Evolutionary conservation across 2,888 invertebrate species (phyloP).

Genomic region (Timema podura): DNA sequence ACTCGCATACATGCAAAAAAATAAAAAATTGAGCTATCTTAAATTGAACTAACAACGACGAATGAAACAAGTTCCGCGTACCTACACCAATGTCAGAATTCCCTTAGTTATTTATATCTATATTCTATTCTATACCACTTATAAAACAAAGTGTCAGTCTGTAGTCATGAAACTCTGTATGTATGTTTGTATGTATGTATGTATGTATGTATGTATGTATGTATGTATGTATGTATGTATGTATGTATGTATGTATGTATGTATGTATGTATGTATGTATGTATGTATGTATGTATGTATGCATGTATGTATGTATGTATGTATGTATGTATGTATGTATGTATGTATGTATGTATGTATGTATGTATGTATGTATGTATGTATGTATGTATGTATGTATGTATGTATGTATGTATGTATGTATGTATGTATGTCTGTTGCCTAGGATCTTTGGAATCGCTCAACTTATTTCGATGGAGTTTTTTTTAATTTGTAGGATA

Average conservation of each 20-base stretch:
- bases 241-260: neutral
- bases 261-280: constrained; percentile 4
- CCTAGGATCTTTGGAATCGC: neutral
- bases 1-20: too few relatives aligned
- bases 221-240: neutral
- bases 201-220: constrained; percentile 2
- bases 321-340: constrained; percentile 4
- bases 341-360: constrained; percentile 4
- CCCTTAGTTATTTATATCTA: too few relatives aligned
- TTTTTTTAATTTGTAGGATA: too few relatives aligned
- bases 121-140: too few relatives aligned
- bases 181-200: neutral
- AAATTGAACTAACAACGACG: too few relatives aligned
- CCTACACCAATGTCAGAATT: too few relatives aligned
- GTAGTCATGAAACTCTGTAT: too few relatives aligned
- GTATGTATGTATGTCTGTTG: too few relatives aligned
- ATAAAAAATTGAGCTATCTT: too few relatives aligned
- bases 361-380: constrained; percentile 4
- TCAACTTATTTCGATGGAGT: too few relatives aligned
- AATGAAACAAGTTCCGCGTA: too few relatives aligned
- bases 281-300: neutral
- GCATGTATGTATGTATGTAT: constrained; percentile 2
- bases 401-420: constrained; percentile 4
- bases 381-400: constrained; percentile 4
- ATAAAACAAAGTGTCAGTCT: too few relatives aligned